Percentiles rank a stretch among this genome's conserved stretches.
Evolutionary conservation across 2,113 vertebrate genomes (phyloP).

Genomic region (Nerophis ophidion): DNA sequence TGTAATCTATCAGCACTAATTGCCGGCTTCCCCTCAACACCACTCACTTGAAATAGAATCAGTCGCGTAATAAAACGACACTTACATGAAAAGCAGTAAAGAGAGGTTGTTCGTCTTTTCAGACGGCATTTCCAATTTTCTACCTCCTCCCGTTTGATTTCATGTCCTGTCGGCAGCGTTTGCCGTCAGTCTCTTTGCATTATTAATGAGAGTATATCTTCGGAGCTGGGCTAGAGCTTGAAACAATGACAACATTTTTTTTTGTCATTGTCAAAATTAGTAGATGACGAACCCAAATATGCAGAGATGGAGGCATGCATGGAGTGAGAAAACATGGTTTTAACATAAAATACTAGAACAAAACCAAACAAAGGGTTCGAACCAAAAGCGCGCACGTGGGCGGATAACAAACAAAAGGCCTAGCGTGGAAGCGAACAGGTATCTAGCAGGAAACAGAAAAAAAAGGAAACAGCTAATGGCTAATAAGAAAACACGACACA

Average conservation of each 20-base stretch:
- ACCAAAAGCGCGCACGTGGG: too few relatives aligned
- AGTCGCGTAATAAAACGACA: conserved; percentile 4
- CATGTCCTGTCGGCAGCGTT: not conserved
- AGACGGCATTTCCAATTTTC: conserved; percentile 9
- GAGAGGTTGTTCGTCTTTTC: not conserved
- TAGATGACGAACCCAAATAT: too few relatives aligned
- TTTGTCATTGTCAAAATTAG: too few relatives aligned
- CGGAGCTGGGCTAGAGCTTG: not conserved
- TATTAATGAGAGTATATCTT: not conserved
- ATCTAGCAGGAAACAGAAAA: too few relatives aligned
- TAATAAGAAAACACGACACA: too few relatives aligned
- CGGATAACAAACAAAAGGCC: too few relatives aligned
- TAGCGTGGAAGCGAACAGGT: too few relatives aligned
- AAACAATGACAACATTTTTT: not conserved
- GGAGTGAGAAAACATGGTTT: too few relatives aligned
- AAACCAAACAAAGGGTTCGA: too few relatives aligned
- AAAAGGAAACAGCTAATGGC: too few relatives aligned
- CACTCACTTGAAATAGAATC: conserved; percentile 4
- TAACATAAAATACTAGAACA: too few relatives aligned
- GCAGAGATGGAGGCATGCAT: too few relatives aligned
- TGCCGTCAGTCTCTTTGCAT: not conserved
- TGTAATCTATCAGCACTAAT: conserved; percentile 43
- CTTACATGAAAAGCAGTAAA: not conserved
- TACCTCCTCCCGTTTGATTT: conserved; percentile 6
- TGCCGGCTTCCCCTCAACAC: conserved; percentile 25